Evolutionary conservation across 2,888 invertebrate species (phyloP).

Genomic region (Caenorhabditis drosophilae): DNA sequence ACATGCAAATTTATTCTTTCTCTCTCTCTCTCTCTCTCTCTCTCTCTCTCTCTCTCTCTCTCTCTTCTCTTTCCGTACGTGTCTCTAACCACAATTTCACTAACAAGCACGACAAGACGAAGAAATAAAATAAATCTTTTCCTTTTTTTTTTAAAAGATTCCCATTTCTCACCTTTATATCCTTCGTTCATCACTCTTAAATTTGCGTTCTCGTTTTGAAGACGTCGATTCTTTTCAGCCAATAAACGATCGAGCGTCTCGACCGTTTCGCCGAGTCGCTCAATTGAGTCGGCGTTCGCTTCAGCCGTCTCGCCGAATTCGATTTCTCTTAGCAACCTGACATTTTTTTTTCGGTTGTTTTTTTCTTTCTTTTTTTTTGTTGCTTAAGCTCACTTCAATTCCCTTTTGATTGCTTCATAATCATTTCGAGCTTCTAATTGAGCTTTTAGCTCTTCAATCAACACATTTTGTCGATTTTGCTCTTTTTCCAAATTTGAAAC

Average conservation of each 20-base stretch:
- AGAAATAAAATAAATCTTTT: too few relatives aligned
- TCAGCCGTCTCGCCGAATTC: conserved; percentile 52
- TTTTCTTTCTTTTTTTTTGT: too few relatives aligned
- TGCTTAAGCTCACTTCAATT: conserved; percentile 77
- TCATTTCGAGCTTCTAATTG: conserved; percentile 72
- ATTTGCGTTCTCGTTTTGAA: conserved; percentile 75
- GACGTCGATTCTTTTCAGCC: conserved; percentile 80
- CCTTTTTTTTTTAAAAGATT: too few relatives aligned
- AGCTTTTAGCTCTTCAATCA: conserved; percentile 26
- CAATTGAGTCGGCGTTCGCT: conserved; percentile 81
- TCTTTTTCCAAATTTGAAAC: conserved; percentile 4
- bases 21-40: conserved; percentile 5
- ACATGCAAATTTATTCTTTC: too few relatives aligned
- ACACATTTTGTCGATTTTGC: conserved; percentile 1
- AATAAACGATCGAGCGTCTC: conserved; percentile 79
- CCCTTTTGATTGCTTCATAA: conserved; percentile 89
- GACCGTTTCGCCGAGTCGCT: conserved; percentile 75
- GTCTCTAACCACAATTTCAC: not conserved
- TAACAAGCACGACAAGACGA: not conserved
- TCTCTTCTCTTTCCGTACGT: not conserved
- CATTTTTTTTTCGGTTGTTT: too few relatives aligned
- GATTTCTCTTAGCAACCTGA: conserved; percentile 51
- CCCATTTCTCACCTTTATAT: conserved; percentile 42
- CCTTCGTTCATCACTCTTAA: conserved; percentile 66
- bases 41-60: not conserved